These are phyloP conservation scores for Saguinus oedipus DNA, from an alignment of 2,797 vertebrate species.

Conservation along the genomic window DNA sequence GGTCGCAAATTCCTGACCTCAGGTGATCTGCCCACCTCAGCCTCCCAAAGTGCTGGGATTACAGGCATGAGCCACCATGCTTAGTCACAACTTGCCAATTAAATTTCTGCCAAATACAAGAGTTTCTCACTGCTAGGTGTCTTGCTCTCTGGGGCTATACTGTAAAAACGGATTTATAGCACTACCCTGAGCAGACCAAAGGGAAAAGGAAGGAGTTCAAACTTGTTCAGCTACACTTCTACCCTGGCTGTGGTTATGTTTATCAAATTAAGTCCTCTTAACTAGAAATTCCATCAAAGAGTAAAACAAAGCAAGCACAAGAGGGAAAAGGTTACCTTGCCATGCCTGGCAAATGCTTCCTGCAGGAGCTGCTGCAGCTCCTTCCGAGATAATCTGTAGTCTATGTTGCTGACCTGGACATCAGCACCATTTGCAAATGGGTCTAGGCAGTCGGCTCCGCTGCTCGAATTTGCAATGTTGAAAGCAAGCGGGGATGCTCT, in stretches of 20 bases:
- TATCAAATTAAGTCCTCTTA: background rate
- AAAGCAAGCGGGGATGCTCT: conserved; percentile 91
- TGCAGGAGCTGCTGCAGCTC: conserved; percentile 93
- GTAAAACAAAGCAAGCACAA: background rate
- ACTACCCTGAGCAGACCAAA: background rate
- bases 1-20: background rate
- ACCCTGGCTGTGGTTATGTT: background rate
- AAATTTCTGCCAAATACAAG: background rate
- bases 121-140: background rate
- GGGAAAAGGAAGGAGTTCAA: background rate
- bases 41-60: background rate
- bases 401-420: conserved; percentile 94
- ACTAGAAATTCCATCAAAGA: background rate
- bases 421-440: conserved; percentile 94
- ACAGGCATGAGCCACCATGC: background rate
- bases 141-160: background rate
- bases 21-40: background rate
- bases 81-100: background rate
- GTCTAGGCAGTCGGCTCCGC: conserved; percentile 85
- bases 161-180: background rate
- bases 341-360: conserved; percentile 92
- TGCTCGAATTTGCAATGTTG: conserved; percentile 80
- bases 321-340: conserved; percentile 87
- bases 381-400: conserved; percentile 96
- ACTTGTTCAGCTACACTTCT: background rate